These are phyloP conservation scores for Cyanoramphus novaezelandiae DNA, from an alignment of 2,113 vertebrate genomes.

Conservation along the genomic window DNA sequence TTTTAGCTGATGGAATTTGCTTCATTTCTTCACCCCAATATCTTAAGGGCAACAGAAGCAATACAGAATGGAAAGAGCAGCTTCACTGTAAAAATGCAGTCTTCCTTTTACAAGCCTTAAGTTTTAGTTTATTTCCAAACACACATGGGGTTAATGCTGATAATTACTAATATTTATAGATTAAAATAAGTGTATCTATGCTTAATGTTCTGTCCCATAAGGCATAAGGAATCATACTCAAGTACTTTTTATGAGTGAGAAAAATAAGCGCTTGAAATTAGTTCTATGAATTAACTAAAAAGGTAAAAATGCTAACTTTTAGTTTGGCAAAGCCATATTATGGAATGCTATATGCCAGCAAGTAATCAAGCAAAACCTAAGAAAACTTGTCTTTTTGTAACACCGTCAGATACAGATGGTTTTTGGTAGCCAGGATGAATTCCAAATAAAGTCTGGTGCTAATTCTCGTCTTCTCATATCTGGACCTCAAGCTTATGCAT, in stretches of 20 bases:
- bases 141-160: background rate
- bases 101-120: background rate
- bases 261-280: background rate
- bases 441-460: background rate
- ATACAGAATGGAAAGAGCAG: conserved; percentile 6
- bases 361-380: background rate
- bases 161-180: background rate
- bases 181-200: background rate
- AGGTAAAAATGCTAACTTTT: background rate
- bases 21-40: conserved; percentile 66
- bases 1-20: conserved; percentile 62
- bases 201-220: background rate
- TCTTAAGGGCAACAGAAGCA: conserved; percentile 58
- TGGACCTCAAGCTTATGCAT: background rate
- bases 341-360: background rate
- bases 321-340: background rate
- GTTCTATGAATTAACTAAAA: background rate
- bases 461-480: background rate
- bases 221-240: background rate
- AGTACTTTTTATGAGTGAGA: background rate
- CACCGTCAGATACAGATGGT: background rate
- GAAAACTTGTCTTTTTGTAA: background rate
- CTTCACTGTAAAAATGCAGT: background rate
- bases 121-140: background rate
- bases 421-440: background rate